phyloP scores from a whole-genome alignment of 2,888 invertebrate species.

The Panopea generosa region DNA sequence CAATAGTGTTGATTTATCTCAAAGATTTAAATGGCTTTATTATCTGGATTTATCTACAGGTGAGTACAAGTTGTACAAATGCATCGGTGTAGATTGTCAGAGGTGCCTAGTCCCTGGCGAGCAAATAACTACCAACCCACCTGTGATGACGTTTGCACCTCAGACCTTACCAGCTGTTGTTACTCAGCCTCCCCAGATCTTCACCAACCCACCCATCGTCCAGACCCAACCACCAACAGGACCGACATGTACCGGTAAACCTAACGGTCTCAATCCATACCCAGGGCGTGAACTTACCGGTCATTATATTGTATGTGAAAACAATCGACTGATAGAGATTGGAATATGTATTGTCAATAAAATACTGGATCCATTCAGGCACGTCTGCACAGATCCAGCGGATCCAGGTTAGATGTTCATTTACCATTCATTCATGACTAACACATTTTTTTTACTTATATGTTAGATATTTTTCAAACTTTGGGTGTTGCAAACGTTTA shows the following conservation, averaged over 20 bases:
- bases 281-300: slow-evolving; percentile 57
- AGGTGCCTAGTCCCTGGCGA: slow-evolving; percentile 15
- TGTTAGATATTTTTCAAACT: too few species aligned
- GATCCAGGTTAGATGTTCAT: slow-evolving; percentile 57
- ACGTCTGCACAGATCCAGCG: slow-evolving; percentile 47
- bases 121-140: neutral
- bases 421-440: too few species aligned
- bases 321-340: slow-evolving; percentile 45
- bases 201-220: neutral
- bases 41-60: slow-evolving; percentile 28
- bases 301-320: slow-evolving; percentile 65
- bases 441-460: too few species aligned
- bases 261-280: slow-evolving; percentile 64
- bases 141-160: neutral
- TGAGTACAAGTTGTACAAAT: slow-evolving; percentile 56
- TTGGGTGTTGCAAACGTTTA: too few species aligned
- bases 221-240: slow-evolving; percentile 6
- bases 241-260: slow-evolving; percentile 50
- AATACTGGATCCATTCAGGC: slow-evolving; percentile 49
- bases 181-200: slow-evolving; percentile 10
- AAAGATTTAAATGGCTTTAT: too few species aligned
- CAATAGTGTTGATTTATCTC: too few species aligned
- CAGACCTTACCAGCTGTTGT: neutral
- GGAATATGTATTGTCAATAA: slow-evolving; percentile 60
- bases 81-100: slow-evolving; percentile 49